Evolutionary conservation across 1,140 invertebrate genomes (phyloP).

Genomic region (Medauroidea extradentata): DNA sequence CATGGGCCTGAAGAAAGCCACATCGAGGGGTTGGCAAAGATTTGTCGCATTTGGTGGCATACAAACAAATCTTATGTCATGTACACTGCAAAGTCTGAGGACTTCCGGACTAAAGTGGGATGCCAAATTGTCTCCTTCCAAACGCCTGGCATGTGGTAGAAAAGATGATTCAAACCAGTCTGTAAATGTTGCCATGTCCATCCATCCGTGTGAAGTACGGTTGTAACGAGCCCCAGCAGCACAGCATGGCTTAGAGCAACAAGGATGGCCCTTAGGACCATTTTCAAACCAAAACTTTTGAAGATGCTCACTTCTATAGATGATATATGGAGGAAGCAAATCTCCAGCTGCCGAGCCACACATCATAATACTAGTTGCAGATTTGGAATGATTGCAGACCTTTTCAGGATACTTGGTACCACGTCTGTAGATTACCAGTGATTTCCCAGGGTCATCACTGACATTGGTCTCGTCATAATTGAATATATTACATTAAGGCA

Average conservation of each 20-base stretch:
- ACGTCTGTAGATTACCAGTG: neutral
- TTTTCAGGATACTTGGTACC: conserved; percentile 22
- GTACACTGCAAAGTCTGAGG: neutral
- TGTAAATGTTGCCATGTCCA: conserved; percentile 12
- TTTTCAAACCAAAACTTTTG: conserved; percentile 29
- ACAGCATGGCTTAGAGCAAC: conserved; percentile 23
- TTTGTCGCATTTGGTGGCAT: neutral
- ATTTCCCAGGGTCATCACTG: conserved; percentile 21
- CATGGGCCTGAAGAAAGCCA: neutral
- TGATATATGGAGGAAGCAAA: conserved; percentile 20
- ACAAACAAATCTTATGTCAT: neutral
- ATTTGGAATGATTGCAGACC: neutral
- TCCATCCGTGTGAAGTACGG: conserved; percentile 23
- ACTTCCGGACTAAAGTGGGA: too few species aligned
- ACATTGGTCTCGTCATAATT: conserved; percentile 27
- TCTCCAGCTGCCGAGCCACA: too few species aligned
- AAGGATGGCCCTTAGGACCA: conserved; percentile 29
- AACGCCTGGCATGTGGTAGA: neutral
- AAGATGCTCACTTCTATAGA: conserved; percentile 30
- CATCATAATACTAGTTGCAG: too few species aligned
- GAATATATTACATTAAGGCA: conserved; percentile 17
- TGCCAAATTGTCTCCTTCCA: neutral
- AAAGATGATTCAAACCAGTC: neutral
- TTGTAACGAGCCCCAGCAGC: conserved; percentile 23
- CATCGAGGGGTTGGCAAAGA: neutral